Evolutionary conservation across 1,140 invertebrate species (phyloP).

Genomic region (Medauroidea extradentata): DNA sequence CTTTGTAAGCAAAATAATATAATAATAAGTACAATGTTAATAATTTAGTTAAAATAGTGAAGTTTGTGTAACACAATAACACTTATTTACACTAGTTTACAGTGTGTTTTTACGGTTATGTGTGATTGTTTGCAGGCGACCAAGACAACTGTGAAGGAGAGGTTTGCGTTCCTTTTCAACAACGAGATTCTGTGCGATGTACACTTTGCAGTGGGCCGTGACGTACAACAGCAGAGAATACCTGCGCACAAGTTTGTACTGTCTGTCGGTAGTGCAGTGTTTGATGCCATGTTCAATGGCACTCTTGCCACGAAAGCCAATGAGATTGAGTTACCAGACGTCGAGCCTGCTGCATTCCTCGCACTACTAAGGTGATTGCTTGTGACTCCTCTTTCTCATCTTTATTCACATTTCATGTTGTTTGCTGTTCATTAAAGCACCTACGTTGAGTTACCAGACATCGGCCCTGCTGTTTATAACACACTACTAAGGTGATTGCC

Average conservation of each 20-base stretch:
- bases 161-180: slow-evolving; percentile 74
- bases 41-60: no score
- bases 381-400: neutral
- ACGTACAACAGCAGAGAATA: slow-evolving; percentile 64
- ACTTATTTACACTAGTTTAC: no score
- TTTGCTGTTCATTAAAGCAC: neutral
- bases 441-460: neutral
- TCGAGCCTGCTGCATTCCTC: slow-evolving; percentile 73
- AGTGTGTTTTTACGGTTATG: no score
- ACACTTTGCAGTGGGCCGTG: slow-evolving; percentile 71
- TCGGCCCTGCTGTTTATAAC: no score
- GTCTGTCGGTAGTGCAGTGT: slow-evolving; percentile 76
- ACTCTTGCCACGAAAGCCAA: slow-evolving; percentile 59
- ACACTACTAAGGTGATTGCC: no score
- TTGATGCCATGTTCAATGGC: slow-evolving; percentile 86
- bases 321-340: slow-evolving; percentile 77
- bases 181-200: slow-evolving; percentile 78
- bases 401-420: slow-evolving; percentile 30
- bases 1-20: no score
- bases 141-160: slow-evolving; percentile 69
- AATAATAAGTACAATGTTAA: no score
- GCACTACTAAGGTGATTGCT: slow-evolving; percentile 61
- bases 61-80: no score
- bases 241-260: slow-evolving; percentile 83
- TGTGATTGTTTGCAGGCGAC: slow-evolving; percentile 51